Conservation (phyloP, 37 sponge, comb jelly and placozoan genomes). For the Halisarca cf. caerulea region DNA sequence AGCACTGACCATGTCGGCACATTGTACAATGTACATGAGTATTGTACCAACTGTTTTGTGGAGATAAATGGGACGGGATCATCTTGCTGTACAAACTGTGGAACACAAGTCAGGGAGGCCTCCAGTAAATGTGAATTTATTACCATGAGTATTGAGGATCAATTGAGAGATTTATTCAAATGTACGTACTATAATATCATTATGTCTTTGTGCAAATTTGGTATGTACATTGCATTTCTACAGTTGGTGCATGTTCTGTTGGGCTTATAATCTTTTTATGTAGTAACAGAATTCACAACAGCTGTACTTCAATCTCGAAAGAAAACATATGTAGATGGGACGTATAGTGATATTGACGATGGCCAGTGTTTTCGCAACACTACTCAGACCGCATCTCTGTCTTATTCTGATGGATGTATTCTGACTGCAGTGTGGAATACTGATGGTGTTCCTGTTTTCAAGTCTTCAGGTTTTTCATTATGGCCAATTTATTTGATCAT, state of each 20-base stretch:
- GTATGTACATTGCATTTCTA: no score
- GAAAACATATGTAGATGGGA: no score
- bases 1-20: background rate
- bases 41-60: background rate
- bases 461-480: conserved; percentile 39
- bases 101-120: no score
- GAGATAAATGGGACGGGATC: no score
- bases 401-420: conserved; percentile 10
- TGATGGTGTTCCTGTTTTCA: conserved; percentile 50
- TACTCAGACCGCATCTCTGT: conserved; percentile 26
- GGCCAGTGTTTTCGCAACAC: conserved; percentile 28
- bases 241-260: no score
- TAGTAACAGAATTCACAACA: no score
- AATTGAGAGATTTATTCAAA: conserved; percentile 22
- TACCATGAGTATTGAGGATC: conserved; percentile 27
- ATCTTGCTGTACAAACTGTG: no score
- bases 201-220: no score
- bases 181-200: no score
- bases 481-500: conserved; percentile 57
- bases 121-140: conserved; percentile 19
- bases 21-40: conserved; percentile 7
- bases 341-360: no score
- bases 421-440: conserved; percentile 37
- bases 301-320: no score
- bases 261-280: no score